Evolutionary conservation across 2,888 invertebrate species (phyloP).

Genomic region (Drosophila seclusa): DNA sequence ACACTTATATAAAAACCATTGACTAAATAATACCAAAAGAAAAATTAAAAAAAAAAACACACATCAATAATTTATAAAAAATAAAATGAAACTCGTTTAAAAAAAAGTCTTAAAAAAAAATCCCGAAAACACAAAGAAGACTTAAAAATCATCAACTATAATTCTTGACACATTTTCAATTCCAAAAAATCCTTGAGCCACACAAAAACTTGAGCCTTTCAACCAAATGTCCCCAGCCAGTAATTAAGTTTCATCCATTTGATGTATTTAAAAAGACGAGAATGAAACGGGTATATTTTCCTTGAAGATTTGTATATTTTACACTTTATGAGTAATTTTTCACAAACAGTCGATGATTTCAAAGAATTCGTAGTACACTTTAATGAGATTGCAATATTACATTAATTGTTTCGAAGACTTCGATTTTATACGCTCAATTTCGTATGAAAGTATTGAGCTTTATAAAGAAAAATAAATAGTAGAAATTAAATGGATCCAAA

Average conservation of each 20-base stretch:
- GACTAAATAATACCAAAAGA: conserved; percentile 67
- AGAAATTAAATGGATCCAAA: conserved; percentile 59
- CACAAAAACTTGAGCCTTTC: conserved; percentile 25
- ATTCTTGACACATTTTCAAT: conserved; percentile 65
- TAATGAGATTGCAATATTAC: conserved; percentile 52
- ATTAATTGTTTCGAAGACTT: conserved; percentile 55
- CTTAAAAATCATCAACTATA: conserved; percentile 54
- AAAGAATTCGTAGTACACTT: conserved; percentile 38
- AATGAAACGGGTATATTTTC: conserved; percentile 74
- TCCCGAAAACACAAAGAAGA: conserved; percentile 45
- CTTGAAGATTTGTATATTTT: conserved; percentile 68
- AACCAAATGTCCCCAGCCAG: conserved; percentile 35
- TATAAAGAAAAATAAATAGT: conserved; percentile 54
- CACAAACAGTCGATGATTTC: conserved; percentile 33
- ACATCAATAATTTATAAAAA: conserved; percentile 70
- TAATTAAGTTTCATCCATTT: conserved; percentile 73
- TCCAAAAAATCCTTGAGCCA: conserved; percentile 48
- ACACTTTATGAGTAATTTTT: conserved; percentile 54
- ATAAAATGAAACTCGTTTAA: conserved; percentile 59
- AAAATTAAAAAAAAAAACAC: conserved; percentile 42
- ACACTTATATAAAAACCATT: conserved; percentile 68
- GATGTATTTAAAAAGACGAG: conserved; percentile 31
- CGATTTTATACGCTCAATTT: conserved; percentile 57
- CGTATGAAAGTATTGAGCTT: conserved; percentile 58
- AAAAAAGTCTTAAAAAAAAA: conserved; percentile 60